Conservation (phyloP, 1,140 invertebrate species). For the Caenorhabditis remanei region DNA sequence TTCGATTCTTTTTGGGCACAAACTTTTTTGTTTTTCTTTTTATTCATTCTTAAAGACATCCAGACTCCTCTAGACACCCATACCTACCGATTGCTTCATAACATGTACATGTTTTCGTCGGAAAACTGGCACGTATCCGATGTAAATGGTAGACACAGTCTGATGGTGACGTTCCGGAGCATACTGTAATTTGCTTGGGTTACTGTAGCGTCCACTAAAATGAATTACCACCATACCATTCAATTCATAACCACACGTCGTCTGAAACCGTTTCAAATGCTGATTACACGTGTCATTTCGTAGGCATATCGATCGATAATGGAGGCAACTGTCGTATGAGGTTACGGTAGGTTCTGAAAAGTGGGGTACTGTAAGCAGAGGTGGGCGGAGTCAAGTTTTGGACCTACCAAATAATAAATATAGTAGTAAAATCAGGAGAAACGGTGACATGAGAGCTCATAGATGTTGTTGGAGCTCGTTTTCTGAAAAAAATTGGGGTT, state of each 20-base stretch:
- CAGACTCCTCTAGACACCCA: not conserved
- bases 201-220: not conserved
- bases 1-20: not conserved
- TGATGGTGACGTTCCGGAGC: conserved; percentile 44
- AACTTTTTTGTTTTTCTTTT: not conserved
- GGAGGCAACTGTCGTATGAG: conserved; percentile 50
- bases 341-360: conserved; percentile 17
- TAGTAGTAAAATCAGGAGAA: conserved; percentile 39
- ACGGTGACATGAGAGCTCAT: conserved; percentile 49
- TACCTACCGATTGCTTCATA: conserved; percentile 53
- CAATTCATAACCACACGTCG: conserved; percentile 22
- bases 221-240: not conserved
- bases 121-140: conserved; percentile 22
- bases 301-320: conserved; percentile 52
- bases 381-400: not conserved
- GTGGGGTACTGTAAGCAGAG: not conserved
- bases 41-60: not conserved
- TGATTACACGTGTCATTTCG: conserved; percentile 34
- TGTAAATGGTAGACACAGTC: conserved; percentile 59
- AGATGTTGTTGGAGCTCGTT: not conserved
- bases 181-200: conserved; percentile 57
- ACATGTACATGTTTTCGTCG: conserved; percentile 25
- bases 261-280: conserved; percentile 31
- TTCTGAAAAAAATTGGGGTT: not conserved
- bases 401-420: conserved; percentile 9